Evolutionary conservation across 2,113 vertebrate species (phyloP).

Genomic region (Halcyon malimbica): DNA sequence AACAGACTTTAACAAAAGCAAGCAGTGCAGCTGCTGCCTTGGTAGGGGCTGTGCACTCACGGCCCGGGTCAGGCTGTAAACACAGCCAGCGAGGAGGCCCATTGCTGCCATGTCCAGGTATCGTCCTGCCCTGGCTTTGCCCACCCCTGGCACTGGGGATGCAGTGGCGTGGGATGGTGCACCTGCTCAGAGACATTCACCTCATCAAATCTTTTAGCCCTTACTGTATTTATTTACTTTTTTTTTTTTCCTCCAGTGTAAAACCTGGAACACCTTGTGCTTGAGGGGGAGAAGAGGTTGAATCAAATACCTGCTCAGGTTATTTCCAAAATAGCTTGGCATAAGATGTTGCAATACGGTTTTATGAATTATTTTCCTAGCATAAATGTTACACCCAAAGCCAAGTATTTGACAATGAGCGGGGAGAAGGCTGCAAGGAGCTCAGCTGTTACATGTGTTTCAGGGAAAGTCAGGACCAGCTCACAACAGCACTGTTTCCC

Average conservation of each 20-base stretch:
- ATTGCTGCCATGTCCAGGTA: accelerated
- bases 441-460: not conserved
- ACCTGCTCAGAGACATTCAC: not conserved
- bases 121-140: not conserved
- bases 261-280: not conserved
- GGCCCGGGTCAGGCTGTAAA: not conserved
- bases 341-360: not conserved
- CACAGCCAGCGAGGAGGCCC: accelerated
- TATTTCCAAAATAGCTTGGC: not conserved
- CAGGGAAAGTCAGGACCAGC: not conserved
- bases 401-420: not conserved
- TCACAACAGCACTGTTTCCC: not conserved
- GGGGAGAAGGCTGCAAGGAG: not conserved
- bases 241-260: not conserved
- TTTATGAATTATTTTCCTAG: not conserved
- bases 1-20: not conserved
- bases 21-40: not conserved
- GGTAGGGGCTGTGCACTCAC: accelerated
- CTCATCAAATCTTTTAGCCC: not conserved
- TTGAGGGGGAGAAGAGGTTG: not conserved
- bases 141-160: not conserved
- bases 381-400: not conserved
- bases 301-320: not conserved
- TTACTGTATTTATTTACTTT: not conserved
- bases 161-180: not conserved